Evolutionary conservation across 2,113 vertebrate genomes (phyloP).

Genomic region (Ictidomys tridecemlineatus): DNA sequence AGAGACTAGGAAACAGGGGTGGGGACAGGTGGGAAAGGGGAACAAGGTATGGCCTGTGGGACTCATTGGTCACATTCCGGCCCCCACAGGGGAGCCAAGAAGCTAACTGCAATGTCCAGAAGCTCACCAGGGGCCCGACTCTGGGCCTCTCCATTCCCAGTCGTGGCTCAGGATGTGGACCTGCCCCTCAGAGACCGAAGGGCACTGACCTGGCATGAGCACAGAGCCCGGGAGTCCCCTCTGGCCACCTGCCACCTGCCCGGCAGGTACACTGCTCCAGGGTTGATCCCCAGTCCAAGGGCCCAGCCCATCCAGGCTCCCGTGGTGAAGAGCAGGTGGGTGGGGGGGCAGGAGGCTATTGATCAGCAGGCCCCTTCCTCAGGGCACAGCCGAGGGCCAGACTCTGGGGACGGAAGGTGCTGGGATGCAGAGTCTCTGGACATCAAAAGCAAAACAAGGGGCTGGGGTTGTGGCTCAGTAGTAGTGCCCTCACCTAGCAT

Average conservation of each 20-base stretch:
- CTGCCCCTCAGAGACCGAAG: no score
- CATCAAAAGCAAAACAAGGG: no score
- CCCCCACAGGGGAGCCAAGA: no score
- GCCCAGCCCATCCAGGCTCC: slow-evolving; percentile 84
- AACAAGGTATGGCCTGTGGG: not conserved
- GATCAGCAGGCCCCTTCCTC: slow-evolving; percentile 92
- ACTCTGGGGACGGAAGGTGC: not conserved
- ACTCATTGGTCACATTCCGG: not conserved
- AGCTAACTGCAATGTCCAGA: not conserved
- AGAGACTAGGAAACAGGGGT: not conserved
- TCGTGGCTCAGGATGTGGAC: no score
- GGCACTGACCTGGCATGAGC: not conserved
- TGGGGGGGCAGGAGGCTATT: slow-evolving; percentile 92
- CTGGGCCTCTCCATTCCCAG: no score
- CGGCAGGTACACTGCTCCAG: slow-evolving; percentile 86
- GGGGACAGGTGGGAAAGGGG: accelerated
- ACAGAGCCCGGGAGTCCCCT: not conserved
- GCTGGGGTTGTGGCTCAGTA: no score
- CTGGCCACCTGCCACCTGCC: slow-evolving; percentile 74
- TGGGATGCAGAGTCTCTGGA: not conserved
- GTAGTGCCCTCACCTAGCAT: no score
- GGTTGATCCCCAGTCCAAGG: slow-evolving; percentile 90
- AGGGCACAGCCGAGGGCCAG: not conserved
- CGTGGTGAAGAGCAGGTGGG: slow-evolving; percentile 86
- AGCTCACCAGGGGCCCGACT: no score